Percentiles rank a stretch among this genome's conserved stretches.
Conservation (phyloP, 2,113 vertebrate species). For the Heloderma charlesbogerti region DNA sequence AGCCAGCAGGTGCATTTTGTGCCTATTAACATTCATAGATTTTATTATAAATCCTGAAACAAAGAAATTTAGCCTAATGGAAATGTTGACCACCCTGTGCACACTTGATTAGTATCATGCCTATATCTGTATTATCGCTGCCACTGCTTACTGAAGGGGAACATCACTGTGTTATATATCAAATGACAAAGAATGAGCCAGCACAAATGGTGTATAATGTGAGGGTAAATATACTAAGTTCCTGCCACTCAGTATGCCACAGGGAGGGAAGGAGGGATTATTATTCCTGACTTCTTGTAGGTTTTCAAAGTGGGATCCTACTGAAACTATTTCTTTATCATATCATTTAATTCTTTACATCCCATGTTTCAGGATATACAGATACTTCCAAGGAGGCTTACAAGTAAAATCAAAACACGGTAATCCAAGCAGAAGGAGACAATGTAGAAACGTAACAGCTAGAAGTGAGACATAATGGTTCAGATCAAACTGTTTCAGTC, state of each 20-base stretch:
- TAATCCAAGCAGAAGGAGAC: neutral
- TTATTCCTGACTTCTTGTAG: neutral
- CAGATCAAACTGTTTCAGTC: neutral
- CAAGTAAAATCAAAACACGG: neutral
- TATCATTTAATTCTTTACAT: neutral
- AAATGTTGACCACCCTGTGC: constrained; percentile 32
- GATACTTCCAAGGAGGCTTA: neutral
- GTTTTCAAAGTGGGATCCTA: constrained; percentile 2
- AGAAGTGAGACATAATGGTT: neutral
- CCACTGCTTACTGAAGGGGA: constrained; percentile 13
- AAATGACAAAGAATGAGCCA: constrained; percentile 20
- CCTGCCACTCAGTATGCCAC: neutral
- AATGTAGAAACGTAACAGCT: no score
- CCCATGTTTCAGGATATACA: neutral
- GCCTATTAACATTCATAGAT: constrained; percentile 53
- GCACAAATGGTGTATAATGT: constrained; percentile 13
- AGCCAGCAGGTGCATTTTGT: constrained; percentile 49
- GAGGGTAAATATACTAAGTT: neutral
- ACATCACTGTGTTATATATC: neutral
- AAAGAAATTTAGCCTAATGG: constrained; percentile 38
- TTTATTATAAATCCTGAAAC: constrained; percentile 59
- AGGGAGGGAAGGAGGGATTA: neutral
- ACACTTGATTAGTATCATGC: constrained; percentile 22
- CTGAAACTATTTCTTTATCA: neutral
- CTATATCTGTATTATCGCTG: neutral